These are phyloP conservation scores for Cephalopachus bancanus DNA, from an alignment of 2,797 vertebrate species.

Conservation along the genomic window DNA sequence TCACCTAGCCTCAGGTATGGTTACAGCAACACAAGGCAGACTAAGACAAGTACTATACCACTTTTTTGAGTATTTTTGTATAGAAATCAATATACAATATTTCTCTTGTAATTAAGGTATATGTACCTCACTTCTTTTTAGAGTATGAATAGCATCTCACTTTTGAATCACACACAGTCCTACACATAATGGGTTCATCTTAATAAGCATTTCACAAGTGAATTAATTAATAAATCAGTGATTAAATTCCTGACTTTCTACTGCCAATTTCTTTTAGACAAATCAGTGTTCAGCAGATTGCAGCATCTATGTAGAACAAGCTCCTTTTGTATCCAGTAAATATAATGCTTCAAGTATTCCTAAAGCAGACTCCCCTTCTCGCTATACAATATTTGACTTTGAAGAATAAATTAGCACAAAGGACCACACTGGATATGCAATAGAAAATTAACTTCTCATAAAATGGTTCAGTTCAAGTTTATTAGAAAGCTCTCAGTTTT, in stretches of 20 bases:
- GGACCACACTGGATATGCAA: conserved; percentile 50
- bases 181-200: conserved; percentile 35
- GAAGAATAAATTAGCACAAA: conserved; percentile 76
- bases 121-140: background rate
- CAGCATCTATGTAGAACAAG: background rate
- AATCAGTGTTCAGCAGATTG: background rate
- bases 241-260: conserved; percentile 64
- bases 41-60: background rate
- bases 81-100: background rate
- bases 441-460: conserved; percentile 75
- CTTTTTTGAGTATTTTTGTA: conserved; percentile 23
- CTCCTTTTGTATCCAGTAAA: background rate
- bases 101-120: conserved; percentile 52
- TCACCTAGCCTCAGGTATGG: background rate
- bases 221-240: conserved; percentile 67
- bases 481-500: conserved; percentile 65
- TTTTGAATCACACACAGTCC: conserved; percentile 51
- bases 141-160: background rate
- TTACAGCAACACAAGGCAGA: background rate
- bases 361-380: background rate
- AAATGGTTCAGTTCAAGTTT: conserved; percentile 69
- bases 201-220: conserved; percentile 63
- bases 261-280: background rate
- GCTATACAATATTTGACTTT: conserved; percentile 46
- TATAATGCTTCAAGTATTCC: background rate